These are phyloP conservation scores for Triplophysa yarkandensis DNA, from an alignment of 2,797 vertebrate genomes.

Conservation along the genomic window DNA sequence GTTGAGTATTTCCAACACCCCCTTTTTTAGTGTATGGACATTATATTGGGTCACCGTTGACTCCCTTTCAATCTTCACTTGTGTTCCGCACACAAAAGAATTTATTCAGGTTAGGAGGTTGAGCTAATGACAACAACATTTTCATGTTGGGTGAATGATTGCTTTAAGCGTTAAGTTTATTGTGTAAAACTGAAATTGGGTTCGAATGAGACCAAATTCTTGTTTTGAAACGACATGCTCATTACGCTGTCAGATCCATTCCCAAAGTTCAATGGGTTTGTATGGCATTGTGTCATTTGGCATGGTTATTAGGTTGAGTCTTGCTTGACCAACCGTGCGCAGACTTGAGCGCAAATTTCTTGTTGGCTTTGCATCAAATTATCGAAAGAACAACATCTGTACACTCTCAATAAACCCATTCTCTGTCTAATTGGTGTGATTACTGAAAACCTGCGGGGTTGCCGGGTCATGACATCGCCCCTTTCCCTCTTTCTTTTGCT, in stretches of 20 bases:
- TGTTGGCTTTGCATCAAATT: slow-evolving; percentile 20
- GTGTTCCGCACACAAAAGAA: too few species aligned
- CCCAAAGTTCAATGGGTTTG: slow-evolving; percentile 1
- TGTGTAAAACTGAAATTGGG: neutral
- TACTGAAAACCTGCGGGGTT: slow-evolving; percentile 11
- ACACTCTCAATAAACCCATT: slow-evolving; percentile 8
- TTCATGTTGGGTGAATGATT: too few species aligned
- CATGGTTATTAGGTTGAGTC: slow-evolving; percentile 16
- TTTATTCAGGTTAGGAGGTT: too few species aligned
- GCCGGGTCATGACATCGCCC: slow-evolving; percentile 26
- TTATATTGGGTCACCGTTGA: too few species aligned
- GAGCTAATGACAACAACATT: too few species aligned
- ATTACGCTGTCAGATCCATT: neutral
- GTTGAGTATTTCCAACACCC: too few species aligned
- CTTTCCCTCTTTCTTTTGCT: slow-evolving; percentile 38
- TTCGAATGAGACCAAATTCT: neutral
- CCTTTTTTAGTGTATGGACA: too few species aligned
- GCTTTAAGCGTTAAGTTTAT: too few species aligned
- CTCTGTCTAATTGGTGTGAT: neutral
- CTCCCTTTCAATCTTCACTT: too few species aligned
- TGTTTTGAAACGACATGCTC: neutral
- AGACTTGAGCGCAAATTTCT: slow-evolving; percentile 24
- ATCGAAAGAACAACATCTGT: slow-evolving; percentile 33
- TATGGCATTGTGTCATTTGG: slow-evolving; percentile 26
- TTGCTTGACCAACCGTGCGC: slow-evolving; percentile 23